A percentile compares a stretch with the other conserved stretches of the same genome.
These are phyloP conservation scores for Ophion slaviceki DNA, from an alignment of 2,888 invertebrate genomes.

Conservation along the genomic window DNA sequence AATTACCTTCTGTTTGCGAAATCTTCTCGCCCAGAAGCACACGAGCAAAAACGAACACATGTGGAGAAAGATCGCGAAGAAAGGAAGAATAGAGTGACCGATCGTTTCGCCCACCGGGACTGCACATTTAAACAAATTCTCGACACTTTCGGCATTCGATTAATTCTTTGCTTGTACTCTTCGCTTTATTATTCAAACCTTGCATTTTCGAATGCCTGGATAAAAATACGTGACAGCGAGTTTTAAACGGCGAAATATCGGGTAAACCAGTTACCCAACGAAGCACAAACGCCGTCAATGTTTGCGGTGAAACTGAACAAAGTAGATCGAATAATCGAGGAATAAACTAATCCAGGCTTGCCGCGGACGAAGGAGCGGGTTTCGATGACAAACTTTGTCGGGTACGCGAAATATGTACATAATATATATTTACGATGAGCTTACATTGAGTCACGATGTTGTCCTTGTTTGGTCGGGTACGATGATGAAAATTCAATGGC, in stretches of 20 bases:
- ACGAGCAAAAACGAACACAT: conserved; percentile 53
- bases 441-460: conserved; percentile 36
- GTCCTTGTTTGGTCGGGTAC: not conserved
- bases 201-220: not conserved
- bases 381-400: conserved; percentile 14
- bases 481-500: not conserved
- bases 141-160: not conserved
- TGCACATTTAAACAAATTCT: not conserved
- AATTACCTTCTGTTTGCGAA: conserved; percentile 59
- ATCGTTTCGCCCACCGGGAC: not conserved
- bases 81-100: not conserved
- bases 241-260: conserved; percentile 2
- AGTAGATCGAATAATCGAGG: conserved; percentile 26
- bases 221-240: not conserved
- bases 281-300: conserved; percentile 9
- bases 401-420: conserved; percentile 35
- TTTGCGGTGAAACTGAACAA: conserved; percentile 46
- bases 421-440: conserved; percentile 42
- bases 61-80: not conserved
- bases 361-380: not conserved
- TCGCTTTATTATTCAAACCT: not conserved
- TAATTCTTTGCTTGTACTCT: not conserved
- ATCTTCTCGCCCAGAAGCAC: conserved; percentile 46
- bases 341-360: conserved; percentile 9
- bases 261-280: conserved; percentile 55